Conservation (phyloP, 2,113 vertebrate genomes). For the Agelaius phoeniceus region DNA sequence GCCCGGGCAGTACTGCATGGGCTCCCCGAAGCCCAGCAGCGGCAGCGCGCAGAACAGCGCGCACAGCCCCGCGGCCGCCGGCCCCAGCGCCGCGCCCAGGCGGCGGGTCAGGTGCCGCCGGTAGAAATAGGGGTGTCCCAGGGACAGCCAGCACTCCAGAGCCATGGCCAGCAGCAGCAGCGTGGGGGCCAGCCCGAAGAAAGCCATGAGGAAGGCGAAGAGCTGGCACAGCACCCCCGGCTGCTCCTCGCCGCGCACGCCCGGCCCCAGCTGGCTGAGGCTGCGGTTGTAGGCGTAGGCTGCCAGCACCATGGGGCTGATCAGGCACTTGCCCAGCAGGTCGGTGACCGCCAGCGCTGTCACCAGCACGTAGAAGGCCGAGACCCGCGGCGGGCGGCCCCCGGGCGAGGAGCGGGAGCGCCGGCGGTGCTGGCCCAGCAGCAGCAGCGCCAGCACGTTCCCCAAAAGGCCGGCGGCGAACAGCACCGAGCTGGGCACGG, state of each 20-base stretch:
- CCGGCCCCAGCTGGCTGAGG: constrained; percentile 58
- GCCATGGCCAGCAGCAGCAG: constrained; percentile 81
- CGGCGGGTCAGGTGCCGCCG: constrained; percentile 62
- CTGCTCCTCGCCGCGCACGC: background rate
- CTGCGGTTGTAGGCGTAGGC: constrained; percentile 79
- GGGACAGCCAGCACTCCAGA: constrained; percentile 77
- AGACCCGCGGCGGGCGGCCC: constrained; percentile 17
- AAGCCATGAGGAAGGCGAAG: constrained; percentile 79
- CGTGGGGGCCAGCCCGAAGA: constrained; percentile 80
- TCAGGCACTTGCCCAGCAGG: constrained; percentile 78
- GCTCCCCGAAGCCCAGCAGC: constrained; percentile 66
- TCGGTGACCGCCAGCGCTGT: constrained; percentile 76
- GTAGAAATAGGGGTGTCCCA: constrained; percentile 81
- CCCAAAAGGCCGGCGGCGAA: constrained; percentile 80
- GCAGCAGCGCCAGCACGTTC: constrained; percentile 75
- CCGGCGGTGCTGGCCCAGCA: constrained; percentile 75
- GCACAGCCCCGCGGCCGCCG: constrained; percentile 49
- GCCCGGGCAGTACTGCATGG: constrained; percentile 79
- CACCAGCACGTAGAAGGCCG: constrained; percentile 79
- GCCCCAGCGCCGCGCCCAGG: constrained; percentile 2
- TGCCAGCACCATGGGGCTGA: constrained; percentile 79
- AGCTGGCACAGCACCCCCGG: constrained; percentile 65
- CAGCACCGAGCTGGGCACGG: constrained; percentile 75
- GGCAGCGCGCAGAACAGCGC: constrained; percentile 77
- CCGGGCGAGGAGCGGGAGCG: background rate